These are phyloP conservation scores for Salpingus planirostris DNA, from an alignment of 2,888 invertebrate genomes.

Conservation along the genomic window DNA sequence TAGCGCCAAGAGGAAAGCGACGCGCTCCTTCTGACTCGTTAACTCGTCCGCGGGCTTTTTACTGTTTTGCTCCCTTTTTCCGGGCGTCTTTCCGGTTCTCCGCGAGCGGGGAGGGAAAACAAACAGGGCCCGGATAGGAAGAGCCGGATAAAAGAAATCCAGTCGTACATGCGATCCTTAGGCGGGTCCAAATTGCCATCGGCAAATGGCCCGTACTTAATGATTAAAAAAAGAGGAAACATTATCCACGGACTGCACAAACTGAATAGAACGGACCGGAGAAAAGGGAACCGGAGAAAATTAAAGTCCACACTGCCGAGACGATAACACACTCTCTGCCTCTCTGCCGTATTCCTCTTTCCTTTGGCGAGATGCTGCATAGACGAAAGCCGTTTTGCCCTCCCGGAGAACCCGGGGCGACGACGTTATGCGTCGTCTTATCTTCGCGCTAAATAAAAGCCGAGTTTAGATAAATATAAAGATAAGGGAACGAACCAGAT, in stretches of 20 bases:
- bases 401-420: conserved; percentile 30
- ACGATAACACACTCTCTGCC: conserved; percentile 30
- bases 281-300: conserved; percentile 23
- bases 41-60: conserved; percentile 22
- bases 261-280: conserved; percentile 19
- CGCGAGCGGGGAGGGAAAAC: conserved; percentile 17
- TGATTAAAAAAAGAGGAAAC: conserved; percentile 34
- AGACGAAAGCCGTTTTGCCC: conserved; percentile 34
- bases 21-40: conserved; percentile 19
- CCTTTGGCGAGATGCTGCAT: too few species aligned
- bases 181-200: conserved; percentile 31
- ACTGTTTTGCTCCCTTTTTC: conserved; percentile 20
- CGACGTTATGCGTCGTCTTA: conserved; percentile 30
- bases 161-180: conserved; percentile 21
- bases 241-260: conserved; percentile 29
- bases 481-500: conserved; percentile 37
- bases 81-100: conserved; percentile 15
- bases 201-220: conserved; percentile 35
- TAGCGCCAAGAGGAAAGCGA: conserved; percentile 8
- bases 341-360: too few species aligned
- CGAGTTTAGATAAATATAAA: conserved; percentile 40
- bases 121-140: conserved; percentile 16
- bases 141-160: conserved; percentile 18
- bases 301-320: conserved; percentile 29
- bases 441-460: conserved; percentile 39